phyloP scores from a whole-genome alignment of 1,140 invertebrate genomes.

The Megalonaias nervosa region DNA sequence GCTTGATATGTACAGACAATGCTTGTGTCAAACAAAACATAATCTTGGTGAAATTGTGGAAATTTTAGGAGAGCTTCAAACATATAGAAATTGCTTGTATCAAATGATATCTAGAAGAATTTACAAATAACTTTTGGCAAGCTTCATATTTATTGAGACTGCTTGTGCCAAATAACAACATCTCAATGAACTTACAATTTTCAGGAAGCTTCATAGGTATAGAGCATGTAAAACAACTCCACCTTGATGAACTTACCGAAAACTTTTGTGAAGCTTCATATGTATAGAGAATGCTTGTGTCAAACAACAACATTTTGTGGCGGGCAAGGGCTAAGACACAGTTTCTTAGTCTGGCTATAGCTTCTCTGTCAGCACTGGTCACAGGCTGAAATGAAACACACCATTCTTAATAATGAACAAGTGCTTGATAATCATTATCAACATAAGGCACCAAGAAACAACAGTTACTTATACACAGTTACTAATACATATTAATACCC shows the following conservation, averaged over 20 bases:
- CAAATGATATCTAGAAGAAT: too few relatives aligned
- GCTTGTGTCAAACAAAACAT: neutral
- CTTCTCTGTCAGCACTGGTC: slow-evolving; percentile 81
- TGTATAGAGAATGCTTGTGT: slow-evolving; percentile 92
- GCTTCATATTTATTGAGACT: too few relatives aligned
- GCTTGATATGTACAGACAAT: too few relatives aligned
- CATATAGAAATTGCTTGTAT: slow-evolving; percentile 90
- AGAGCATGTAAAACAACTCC: neutral
- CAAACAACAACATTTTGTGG: slow-evolving; percentile 90
- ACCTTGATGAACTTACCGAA: slow-evolving; percentile 63
- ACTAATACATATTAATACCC: neutral
- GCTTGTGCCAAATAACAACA: neutral
- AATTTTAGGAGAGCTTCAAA: slow-evolving; percentile 93
- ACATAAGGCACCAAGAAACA: neutral
- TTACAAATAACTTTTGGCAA: too few relatives aligned
- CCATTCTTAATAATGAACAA: neutral
- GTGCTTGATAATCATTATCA: neutral
- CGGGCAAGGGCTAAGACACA: slow-evolving; percentile 89
- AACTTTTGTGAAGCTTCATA: slow-evolving; percentile 93
- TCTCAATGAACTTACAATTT: neutral
- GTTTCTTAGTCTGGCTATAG: slow-evolving; percentile 90
- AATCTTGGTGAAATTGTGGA: slow-evolving; percentile 59
- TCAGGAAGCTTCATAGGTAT: neutral
- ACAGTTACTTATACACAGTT: neutral
- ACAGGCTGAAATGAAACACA: slow-evolving; percentile 76